Base-by-base conservation (phyloP, 2,888 invertebrate species). In the Drosophila pseudotalamancana region DNA sequence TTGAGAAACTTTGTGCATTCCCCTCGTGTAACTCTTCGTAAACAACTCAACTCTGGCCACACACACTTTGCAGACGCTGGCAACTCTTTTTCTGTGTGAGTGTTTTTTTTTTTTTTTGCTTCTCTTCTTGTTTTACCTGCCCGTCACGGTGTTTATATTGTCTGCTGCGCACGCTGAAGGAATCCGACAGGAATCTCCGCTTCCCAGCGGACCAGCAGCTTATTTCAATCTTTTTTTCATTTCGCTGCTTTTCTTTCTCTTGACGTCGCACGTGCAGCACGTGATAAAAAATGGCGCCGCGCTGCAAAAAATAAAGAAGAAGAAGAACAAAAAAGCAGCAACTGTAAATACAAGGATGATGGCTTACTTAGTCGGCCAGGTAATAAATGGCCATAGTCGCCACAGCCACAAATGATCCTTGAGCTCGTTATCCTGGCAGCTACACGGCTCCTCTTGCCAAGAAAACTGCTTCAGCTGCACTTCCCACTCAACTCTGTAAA, bases 291-390 rank as follows among this genome's bases (percentile, higher is more conserved):
- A 68, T 49, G 45, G 72, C 53, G 45, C 48, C 46, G 51, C 61
- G 53, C n/a, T n/a, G 71, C 59, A 74, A 68, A 74, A 72, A 75
- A 78, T n/a, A n/a, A n/a, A n/a, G n/a, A n/a, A n/a, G n/a, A n/a
- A n/a, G n/a, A n/a, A n/a, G n/a, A n/a, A n/a, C n/a, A n/a, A n/a
- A n/a, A n/a, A n/a, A n/a, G n/a, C n/a, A n/a, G n/a, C 79, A 76
- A 82, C 83, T 78, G 86, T 70, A 85, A 87, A 87, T 85, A 82
- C 76, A 72, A 46, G 60, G 63, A 77, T 76, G 87, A 84, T 85
- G 85, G 79, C 87, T 84, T 74, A 81, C 83, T 84, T 81, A 71
- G 81, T 73, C 63, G 65, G 51, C 65, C 56, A 60, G 87, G 78
- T 83, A 83, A 87, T 83, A 87, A 83, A 83, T 87, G 82, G 67